Percentiles rank a stretch among this genome's conserved stretches.
phyloP scores from a whole-genome alignment of 1,140 invertebrate genomes.

The Zaprionus taronus region DNA sequence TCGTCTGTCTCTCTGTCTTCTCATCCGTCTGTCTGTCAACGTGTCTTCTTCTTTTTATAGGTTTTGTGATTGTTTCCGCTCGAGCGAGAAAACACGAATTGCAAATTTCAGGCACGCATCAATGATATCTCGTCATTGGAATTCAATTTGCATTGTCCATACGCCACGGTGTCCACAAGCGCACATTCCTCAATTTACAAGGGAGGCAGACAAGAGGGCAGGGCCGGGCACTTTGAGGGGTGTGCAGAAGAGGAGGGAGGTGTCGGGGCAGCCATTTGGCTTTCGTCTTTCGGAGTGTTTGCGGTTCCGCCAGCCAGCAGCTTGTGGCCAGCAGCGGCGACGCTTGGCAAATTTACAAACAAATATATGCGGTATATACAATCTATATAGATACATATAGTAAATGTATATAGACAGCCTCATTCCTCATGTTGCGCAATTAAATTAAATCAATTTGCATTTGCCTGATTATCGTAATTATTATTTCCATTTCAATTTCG shows the following conservation, averaged over 20 bases:
- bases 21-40: conserved; percentile 20
- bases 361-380: neutral
- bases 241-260: neutral
- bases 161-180: conserved; percentile 40
- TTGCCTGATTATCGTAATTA: conserved; percentile 44
- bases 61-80: conserved; percentile 69
- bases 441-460: conserved; percentile 67
- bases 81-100: conserved; percentile 77
- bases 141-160: conserved; percentile 80
- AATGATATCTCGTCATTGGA: conserved; percentile 77
- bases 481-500: conserved; percentile 36
- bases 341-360: conserved; percentile 12
- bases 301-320: conserved; percentile 50
- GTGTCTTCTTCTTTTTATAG: conserved; percentile 35
- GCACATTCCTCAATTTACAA: conserved; percentile 33
- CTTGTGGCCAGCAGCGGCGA: conserved; percentile 57
- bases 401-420: conserved; percentile 6
- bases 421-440: conserved; percentile 56
- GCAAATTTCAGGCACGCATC: conserved; percentile 79
- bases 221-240: neutral
- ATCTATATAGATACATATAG: neutral
- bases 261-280: conserved; percentile 39
- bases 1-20: neutral
- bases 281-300: conserved; percentile 72
- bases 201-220: neutral